Evolutionary conservation across 2,797 vertebrate species (phyloP).

Genomic region (Clarias pachynema): DNA sequence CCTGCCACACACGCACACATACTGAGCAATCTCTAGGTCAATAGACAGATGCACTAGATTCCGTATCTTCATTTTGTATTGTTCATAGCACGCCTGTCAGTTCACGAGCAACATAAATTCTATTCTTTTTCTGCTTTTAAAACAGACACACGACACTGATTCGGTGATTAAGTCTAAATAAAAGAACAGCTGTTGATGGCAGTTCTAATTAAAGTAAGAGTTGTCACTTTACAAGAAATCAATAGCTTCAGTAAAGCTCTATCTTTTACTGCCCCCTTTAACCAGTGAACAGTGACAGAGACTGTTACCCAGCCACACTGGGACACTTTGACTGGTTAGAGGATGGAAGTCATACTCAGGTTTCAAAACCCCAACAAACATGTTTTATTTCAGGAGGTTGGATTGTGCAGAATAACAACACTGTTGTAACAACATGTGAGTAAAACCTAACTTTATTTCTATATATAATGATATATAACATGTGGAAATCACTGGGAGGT

Average conservation of each 20-base stretch:
- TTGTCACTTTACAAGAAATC: slow-evolving; percentile 53
- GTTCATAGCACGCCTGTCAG: slow-evolving; percentile 14
- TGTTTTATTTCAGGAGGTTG: too few species aligned
- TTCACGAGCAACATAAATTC: slow-evolving; percentile 39
- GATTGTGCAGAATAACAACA: too few species aligned
- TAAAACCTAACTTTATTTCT: too few species aligned
- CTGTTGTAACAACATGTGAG: too few species aligned
- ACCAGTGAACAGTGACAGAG: slow-evolving; percentile 36
- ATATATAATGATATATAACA: too few species aligned
- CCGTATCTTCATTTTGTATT: slow-evolving; percentile 3
- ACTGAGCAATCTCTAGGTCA: slow-evolving; percentile 5
- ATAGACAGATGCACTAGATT: slow-evolving; percentile 9
- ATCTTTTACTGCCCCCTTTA: slow-evolving; percentile 46
- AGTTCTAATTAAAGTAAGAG: slow-evolving; percentile 56
- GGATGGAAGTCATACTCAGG: background rate
- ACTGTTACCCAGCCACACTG: background rate
- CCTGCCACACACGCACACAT: slow-evolving; percentile 1
- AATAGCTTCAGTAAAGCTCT: slow-evolving; percentile 48
- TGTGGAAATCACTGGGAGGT: too few species aligned
- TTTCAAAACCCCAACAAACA: background rate
- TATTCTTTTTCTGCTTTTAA: slow-evolving; percentile 34
- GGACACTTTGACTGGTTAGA: background rate
- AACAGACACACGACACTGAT: slow-evolving; percentile 37
- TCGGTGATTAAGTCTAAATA: slow-evolving; percentile 55
- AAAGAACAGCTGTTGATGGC: slow-evolving; percentile 59